phyloP scores from a whole-genome alignment of 2,888 invertebrate species.

The Acleris literana region DNA sequence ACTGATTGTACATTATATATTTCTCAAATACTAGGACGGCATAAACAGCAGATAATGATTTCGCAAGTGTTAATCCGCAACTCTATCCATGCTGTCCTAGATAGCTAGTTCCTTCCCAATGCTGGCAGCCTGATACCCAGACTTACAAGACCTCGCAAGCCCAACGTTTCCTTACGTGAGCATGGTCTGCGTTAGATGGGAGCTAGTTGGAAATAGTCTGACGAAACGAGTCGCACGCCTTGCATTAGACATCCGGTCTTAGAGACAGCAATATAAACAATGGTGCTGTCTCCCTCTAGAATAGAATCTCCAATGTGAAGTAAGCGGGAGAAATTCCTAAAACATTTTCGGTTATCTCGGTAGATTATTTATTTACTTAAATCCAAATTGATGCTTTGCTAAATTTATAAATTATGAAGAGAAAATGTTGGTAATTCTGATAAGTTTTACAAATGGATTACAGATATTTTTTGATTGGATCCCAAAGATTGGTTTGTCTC shows the following conservation, averaged over 20 bases:
- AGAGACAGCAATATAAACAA: slow-evolving; percentile 54
- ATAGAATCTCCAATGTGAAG: slow-evolving; percentile 3
- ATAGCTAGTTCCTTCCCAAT: slow-evolving; percentile 36
- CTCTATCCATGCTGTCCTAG: slow-evolving; percentile 38
- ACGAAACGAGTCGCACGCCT: slow-evolving; percentile 51
- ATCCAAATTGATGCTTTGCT: no score
- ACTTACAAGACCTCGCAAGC: slow-evolving; percentile 25
- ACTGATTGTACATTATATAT: neutral
- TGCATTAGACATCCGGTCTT: slow-evolving; percentile 50
- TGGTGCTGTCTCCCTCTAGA: slow-evolving; percentile 39
- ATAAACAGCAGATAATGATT: slow-evolving; percentile 32
- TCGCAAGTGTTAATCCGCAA: slow-evolving; percentile 36
- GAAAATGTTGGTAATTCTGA: no score
- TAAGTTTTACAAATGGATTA: no score
- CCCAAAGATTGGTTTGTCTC: no score
- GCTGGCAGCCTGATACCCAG: slow-evolving; percentile 38
- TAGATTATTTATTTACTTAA: no score
- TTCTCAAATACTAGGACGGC: slow-evolving; percentile 24
- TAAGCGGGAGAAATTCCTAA: neutral
- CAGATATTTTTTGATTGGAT: no score
- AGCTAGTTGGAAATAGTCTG: slow-evolving; percentile 40
- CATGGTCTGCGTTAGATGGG: slow-evolving; percentile 33
- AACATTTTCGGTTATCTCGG: neutral
- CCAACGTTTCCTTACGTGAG: neutral
- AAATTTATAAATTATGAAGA: no score